These are phyloP conservation scores for Mystacornis crossleyi DNA, from an alignment of 2,113 vertebrate species.

Conservation along the genomic window DNA sequence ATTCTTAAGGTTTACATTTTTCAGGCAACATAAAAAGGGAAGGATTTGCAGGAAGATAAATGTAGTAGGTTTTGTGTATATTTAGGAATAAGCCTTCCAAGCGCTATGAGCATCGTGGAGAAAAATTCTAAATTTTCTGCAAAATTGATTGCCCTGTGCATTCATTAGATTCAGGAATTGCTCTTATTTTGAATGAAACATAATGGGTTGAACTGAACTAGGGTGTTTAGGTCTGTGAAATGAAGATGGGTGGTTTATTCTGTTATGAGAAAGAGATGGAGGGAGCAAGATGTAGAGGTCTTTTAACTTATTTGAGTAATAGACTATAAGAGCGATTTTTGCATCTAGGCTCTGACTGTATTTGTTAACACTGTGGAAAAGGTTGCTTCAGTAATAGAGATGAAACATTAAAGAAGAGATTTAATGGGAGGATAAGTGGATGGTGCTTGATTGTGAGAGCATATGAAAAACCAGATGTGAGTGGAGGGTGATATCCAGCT, in stretches of 20 bases:
- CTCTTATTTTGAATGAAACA: not conserved
- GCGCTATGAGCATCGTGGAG: fast-evolving
- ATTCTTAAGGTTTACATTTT: not conserved
- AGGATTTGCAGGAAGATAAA: not conserved
- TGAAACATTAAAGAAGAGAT: not conserved
- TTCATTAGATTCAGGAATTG: not conserved
- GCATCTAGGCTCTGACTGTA: not conserved
- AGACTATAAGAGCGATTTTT: not conserved
- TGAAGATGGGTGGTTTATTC: not conserved
- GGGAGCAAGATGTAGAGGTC: not conserved
- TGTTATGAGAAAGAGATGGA: not conserved
- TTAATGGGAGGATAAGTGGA: not conserved
- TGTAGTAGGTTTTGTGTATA: not conserved
- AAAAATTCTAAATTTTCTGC: not conserved
- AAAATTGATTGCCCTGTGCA: fast-evolving
- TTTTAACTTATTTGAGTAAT: not conserved
- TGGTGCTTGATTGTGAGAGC: not conserved
- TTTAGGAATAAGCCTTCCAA: not conserved
- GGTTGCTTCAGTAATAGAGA: not conserved
- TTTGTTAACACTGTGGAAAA: not conserved
- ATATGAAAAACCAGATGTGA: not conserved
- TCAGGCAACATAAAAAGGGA: not conserved
- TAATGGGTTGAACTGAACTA: not conserved
- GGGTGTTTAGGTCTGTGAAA: not conserved
- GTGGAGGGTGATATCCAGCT: not conserved